Conservation (phyloP, 2,888 invertebrate genomes). For the Dichetophora obliterata region DNA sequence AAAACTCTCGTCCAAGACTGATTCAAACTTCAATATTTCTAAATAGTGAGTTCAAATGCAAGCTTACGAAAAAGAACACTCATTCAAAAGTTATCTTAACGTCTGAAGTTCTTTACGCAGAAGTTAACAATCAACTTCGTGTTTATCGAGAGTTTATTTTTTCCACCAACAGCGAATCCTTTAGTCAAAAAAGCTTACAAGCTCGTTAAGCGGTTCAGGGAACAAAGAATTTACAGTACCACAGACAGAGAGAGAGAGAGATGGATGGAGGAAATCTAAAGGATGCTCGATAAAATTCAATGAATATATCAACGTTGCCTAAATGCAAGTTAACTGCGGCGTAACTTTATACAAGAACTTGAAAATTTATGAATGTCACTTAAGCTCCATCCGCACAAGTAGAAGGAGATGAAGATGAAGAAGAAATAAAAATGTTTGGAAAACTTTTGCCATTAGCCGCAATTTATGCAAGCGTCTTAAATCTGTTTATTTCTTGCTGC, state of each 20-base stretch:
- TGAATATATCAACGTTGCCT: constrained; percentile 8
- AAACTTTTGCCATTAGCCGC: constrained; percentile 33
- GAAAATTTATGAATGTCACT: constrained; percentile 34
- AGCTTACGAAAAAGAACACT: no score
- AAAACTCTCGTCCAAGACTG: no score
- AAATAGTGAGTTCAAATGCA: no score
- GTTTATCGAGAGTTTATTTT: no score
- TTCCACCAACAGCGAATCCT: no score
- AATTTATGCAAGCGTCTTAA: constrained; percentile 35
- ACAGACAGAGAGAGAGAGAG: background rate
- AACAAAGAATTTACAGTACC: background rate
- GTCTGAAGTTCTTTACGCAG: no score
- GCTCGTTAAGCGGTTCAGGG: no score
- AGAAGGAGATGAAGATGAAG: background rate
- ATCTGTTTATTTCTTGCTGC: constrained; percentile 36
- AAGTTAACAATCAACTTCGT: no score
- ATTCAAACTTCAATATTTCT: no score
- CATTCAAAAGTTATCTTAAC: no score
- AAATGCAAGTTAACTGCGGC: constrained; percentile 16
- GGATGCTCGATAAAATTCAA: background rate
- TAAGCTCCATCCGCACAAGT: background rate
- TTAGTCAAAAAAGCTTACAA: no score
- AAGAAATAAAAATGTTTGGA: background rate
- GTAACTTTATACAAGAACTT: background rate
- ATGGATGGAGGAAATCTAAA: background rate